These are phyloP conservation scores for Gadopsis bispinosus DNA, from an alignment of 2,797 vertebrate species.

Conservation along the genomic window DNA sequence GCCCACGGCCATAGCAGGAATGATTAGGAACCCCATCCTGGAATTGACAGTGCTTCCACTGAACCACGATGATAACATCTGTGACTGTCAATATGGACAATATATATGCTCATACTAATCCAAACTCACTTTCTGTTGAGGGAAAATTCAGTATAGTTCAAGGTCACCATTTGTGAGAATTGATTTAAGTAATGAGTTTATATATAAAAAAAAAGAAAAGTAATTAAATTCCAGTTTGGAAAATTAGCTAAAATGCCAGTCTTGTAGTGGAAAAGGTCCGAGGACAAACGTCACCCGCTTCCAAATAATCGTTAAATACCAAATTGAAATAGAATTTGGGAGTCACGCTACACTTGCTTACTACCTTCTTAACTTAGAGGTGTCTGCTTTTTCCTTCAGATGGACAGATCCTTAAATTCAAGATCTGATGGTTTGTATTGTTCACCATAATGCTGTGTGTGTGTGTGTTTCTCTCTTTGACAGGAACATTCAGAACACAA, in stretches of 20 bases:
- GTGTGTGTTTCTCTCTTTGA: constrained; percentile 20
- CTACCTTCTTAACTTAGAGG: too few species aligned
- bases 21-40: constrained; percentile 52
- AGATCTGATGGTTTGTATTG: constrained; percentile 1
- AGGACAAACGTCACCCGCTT: constrained; percentile 7
- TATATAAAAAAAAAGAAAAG: not conserved
- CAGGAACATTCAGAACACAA: constrained; percentile 23
- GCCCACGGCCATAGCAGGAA: constrained; percentile 36
- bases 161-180: constrained; percentile 22
- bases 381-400: not conserved
- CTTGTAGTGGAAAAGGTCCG: not conserved
- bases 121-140: not conserved
- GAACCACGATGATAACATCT: constrained; percentile 38
- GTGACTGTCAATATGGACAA: not conserved
- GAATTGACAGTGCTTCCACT: constrained; percentile 38
- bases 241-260: constrained; percentile 29
- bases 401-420: not conserved
- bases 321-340: not conserved
- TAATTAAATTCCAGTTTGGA: constrained; percentile 25
- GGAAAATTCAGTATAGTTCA: not conserved
- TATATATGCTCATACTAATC: not conserved
- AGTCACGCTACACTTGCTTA: not conserved
- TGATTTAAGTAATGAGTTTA: constrained; percentile 35
- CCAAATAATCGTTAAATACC: not conserved
- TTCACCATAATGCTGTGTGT: not conserved